Conservation (phyloP, 2,797 vertebrate genomes). For the Muraenolepis orangiensis region DNA sequence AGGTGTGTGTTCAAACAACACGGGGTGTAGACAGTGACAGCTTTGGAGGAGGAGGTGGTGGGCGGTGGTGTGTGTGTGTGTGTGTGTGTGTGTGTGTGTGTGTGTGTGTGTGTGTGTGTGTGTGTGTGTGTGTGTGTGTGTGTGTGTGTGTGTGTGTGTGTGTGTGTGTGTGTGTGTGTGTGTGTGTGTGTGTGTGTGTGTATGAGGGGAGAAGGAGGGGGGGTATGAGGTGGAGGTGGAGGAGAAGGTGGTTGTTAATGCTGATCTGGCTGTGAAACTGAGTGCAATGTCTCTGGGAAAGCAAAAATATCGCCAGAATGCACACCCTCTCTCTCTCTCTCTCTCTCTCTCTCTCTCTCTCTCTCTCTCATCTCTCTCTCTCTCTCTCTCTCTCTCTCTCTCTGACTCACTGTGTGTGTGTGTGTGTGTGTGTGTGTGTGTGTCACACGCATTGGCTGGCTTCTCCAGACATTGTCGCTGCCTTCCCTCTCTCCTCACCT, state of each 20-base stretch:
- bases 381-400: slow-evolving; percentile 18
- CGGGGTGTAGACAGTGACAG: too few species aligned
- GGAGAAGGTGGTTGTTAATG: slow-evolving; percentile 65
- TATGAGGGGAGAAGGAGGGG: too few species aligned
- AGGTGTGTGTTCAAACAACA: too few species aligned
- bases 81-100: too few species aligned
- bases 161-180: too few species aligned
- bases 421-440: not conserved
- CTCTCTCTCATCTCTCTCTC: not conserved
- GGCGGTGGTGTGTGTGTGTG: too few species aligned
- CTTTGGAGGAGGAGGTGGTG: too few species aligned
- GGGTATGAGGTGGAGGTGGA: slow-evolving; percentile 7
- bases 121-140: too few species aligned
- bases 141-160: too few species aligned
- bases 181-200: too few species aligned
- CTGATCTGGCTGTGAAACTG: slow-evolving; percentile 67
- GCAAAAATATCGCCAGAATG: slow-evolving; percentile 53
- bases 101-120: too few species aligned
- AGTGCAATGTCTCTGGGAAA: slow-evolving; percentile 63
- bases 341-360: slow-evolving; percentile 6
- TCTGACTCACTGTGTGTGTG: not conserved
- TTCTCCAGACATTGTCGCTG: slow-evolving; percentile 42
- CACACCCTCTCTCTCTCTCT: slow-evolving; percentile 8
- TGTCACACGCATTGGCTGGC: not conserved
- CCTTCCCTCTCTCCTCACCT: slow-evolving; percentile 59